Evolutionary conservation across 1,140 invertebrate genomes (phyloP), one percentile per base, ranked within the genome.

Genomic region (Drosophila ironensis): DNA sequence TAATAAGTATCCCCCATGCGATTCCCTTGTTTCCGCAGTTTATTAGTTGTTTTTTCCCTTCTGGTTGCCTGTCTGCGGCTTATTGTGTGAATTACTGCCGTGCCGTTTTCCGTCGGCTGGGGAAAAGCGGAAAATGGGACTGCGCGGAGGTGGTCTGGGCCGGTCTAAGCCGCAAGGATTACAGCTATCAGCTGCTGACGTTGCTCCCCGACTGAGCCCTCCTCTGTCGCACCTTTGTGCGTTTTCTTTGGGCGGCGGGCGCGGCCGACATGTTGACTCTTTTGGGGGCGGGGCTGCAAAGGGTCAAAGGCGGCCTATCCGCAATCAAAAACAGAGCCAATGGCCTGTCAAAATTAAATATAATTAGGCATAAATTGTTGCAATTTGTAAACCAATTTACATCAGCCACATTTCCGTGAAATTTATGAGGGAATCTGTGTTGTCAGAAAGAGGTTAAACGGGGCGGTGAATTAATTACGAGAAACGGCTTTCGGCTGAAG

Each of bases 61-160:
- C 44, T 60, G 57, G 25, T 48, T 51, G 72, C 52, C 67, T 73
- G 78, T 84, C 77, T 82, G 72, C 69, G 69, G 77, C 77, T 82
- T 82, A 84, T 73, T 77, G 70, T 84, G 72, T 77, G 81, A 82
- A 82, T 82, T 82, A 82, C 72, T 75, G 63, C 61, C 50, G 42
- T 46, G 53, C 41, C 52, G 54, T 56, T 33, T 41, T 54, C 45
- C 46, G 37, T 28, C 50, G 37, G 33, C 1, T 35, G 11, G 11
- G 20, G 33, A 38, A n/a, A 27, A 17, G 22, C 12, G 30, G 54
- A 27, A 22, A 35, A 17, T 28, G 19, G 38, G 22, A 28, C 14
- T 63, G 25, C 59, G 37, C 30, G 33, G 30, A 63, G 30, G 25
- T 46, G 24, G 54, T 47, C 24, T 46, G 40, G 19, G 5, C 6